Percentiles rank a stretch among this genome's conserved stretches.
phyloP scores from a whole-genome alignment of 2,797 vertebrate genomes.

The Hydrophis major region DNA sequence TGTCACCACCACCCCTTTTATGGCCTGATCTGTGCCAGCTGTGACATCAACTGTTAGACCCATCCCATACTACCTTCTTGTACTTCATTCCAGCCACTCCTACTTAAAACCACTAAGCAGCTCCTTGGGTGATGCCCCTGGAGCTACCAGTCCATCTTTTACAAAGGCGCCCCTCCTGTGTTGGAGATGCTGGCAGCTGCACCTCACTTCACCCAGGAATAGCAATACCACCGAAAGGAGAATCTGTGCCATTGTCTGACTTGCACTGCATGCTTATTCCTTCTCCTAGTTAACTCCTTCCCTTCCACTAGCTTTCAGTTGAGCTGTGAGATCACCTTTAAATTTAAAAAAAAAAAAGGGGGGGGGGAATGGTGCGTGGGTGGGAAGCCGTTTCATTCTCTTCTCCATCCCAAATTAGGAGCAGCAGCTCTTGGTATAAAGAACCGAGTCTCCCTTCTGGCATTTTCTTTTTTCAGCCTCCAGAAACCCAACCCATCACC shows the following conservation, averaged over 20 bases:
- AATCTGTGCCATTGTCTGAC: conserved; percentile 94
- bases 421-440: not conserved
- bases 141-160: not conserved
- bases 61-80: conserved; percentile 48
- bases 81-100: not conserved
- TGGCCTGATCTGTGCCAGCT: conserved; percentile 23
- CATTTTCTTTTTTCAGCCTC: not conserved
- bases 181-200: conserved; percentile 49
- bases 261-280: conserved; percentile 88
- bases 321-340: conserved; percentile 60
- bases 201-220: conserved; percentile 43
- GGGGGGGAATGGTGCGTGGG: too few species aligned
- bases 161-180: not conserved
- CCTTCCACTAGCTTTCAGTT: conserved; percentile 42
- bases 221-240: conserved; percentile 73
- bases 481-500: not conserved
- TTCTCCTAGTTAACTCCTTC: conserved; percentile 81
- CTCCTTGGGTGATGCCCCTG: conserved; percentile 28
- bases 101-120: conserved; percentile 22
- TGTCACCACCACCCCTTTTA: conserved; percentile 32
- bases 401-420: not conserved
- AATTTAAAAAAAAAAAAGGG: not conserved
- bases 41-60: conserved; percentile 65
- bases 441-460: conserved; percentile 3
- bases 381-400: not conserved